phyloP scores from a whole-genome alignment of 1,140 invertebrate species.

The Bombus confusus region DNA sequence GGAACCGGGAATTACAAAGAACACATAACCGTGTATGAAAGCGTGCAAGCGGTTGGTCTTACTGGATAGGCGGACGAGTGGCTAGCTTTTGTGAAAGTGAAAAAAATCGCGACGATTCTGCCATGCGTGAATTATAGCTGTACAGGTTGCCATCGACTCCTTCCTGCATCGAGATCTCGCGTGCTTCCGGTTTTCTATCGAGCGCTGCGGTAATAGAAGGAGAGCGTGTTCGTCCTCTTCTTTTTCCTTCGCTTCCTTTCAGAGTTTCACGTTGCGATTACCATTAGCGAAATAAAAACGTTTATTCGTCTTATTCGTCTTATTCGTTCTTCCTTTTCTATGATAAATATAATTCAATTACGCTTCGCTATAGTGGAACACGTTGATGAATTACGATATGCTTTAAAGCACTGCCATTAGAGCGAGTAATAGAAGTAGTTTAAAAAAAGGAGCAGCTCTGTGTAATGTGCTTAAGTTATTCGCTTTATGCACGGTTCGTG shows the following conservation, averaged over 20 bases:
- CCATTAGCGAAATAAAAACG: neutral
- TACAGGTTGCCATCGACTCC: slow-evolving; percentile 51
- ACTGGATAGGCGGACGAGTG: slow-evolving; percentile 37
- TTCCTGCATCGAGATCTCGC: slow-evolving; percentile 63
- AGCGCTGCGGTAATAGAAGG: slow-evolving; percentile 65
- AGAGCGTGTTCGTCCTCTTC: slow-evolving; percentile 50
- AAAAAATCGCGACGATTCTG: slow-evolving; percentile 75
- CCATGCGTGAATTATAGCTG: slow-evolving; percentile 74
- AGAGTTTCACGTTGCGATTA: slow-evolving; percentile 6
- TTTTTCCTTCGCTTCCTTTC: neutral
- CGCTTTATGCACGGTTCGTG: neutral
- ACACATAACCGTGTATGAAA: slow-evolving; percentile 29
- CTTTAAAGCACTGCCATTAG: neutral
- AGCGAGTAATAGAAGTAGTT: neutral
- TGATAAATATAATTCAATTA: neutral
- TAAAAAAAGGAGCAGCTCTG: neutral
- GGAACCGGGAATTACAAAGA: slow-evolving; percentile 33
- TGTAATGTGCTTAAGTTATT: neutral
- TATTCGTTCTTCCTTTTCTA: neutral
- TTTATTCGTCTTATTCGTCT: neutral
- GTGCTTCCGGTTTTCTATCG: slow-evolving; percentile 75
- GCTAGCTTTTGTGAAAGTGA: slow-evolving; percentile 73
- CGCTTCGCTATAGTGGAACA: neutral
- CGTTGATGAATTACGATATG: neutral
- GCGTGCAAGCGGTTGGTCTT: slow-evolving; percentile 15